Evolutionary conservation across 30 jellyfish, hydroid and myxozoan genomes (phyloP), one percentile per base, ranked within the genome.

Genomic region (Hydractinia echinata): DNA sequence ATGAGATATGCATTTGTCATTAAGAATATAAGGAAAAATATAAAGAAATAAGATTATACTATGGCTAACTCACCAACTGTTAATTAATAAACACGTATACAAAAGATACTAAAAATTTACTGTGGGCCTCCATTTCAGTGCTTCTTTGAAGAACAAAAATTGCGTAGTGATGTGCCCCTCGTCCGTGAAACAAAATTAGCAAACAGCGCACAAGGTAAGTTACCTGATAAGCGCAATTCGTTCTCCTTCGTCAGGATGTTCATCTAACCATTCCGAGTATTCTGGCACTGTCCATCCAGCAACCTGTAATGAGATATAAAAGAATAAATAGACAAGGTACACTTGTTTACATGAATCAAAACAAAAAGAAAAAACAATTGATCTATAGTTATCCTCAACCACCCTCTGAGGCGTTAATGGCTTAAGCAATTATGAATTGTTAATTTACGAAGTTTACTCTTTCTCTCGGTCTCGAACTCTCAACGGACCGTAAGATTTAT

Each of bases 271-370:
- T 4, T 84, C 66, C 4, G 94, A 82, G 69, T 91, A 91, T 83
- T 91, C 96, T 53, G 95, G 60, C 11, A 91, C 76, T 1, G 95
- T 91, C 97, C 97, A 86, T 11, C 97, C 97, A 76, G 96, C 96
- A 58, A 91, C 90, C 97, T 91, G 54, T 66, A 80, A 5, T 61
- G 51, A 71, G 9, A 21, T n/a, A 51, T 60, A 60, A 14, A 60
- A 16, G 15, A 14, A 16, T 0, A 60, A 14, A 60, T 60, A 16
- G 18, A 60, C 70, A 16, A 60, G 1, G 1, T 13, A 60, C 15
- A 16, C 15, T 60, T 30, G 44, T 30, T 30, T 30, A 30, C 44
- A 7, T 76, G 20, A 15, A 10, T 14, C 79, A 20, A 74, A 74
- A 20, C 83, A 74, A 68, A 68, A n/a, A 30, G 44, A n/a, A n/a